phyloP scores from a whole-genome alignment of 1,140 invertebrate genomes.

The Aphaenogaster rudis region DNA sequence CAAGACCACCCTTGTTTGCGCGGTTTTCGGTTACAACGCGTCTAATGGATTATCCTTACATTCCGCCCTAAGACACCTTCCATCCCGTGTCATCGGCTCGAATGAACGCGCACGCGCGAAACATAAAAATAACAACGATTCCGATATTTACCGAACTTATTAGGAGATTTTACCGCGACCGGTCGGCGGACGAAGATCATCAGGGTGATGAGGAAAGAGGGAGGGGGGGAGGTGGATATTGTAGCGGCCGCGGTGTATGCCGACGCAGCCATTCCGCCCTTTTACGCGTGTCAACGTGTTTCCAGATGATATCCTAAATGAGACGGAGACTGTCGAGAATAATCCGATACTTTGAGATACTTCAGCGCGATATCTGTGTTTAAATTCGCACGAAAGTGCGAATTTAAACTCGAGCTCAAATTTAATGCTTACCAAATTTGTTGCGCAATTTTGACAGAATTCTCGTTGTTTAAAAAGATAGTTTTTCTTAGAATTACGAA shows the following conservation, averaged over 20 bases:
- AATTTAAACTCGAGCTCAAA: neutral
- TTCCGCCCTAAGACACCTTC: constrained; percentile 75
- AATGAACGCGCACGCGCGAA: constrained; percentile 70
- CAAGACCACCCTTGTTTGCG: constrained; percentile 84
- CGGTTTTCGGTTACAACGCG: constrained; percentile 85
- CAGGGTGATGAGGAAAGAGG: neutral
- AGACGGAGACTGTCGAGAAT: constrained; percentile 22
- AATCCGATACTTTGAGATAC: constrained; percentile 29
- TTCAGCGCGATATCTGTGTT: neutral
- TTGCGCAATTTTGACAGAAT: neutral
- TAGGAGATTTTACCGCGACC: constrained; percentile 78
- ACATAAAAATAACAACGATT: constrained; percentile 83
- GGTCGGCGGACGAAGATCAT: constrained; percentile 6
- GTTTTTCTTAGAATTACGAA: neutral
- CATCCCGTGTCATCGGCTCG: constrained; percentile 64
- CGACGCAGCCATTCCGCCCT: constrained; percentile 31
- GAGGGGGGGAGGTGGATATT: neutral
- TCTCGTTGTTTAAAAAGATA: neutral
- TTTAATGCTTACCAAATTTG: neutral
- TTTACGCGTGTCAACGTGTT: constrained; percentile 42
- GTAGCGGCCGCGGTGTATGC: neutral
- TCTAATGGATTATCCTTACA: constrained; percentile 86
- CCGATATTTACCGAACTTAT: constrained; percentile 83
- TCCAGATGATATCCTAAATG: constrained; percentile 32
- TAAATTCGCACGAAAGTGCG: neutral